Percentiles rank a stretch among this genome's conserved stretches.
Evolutionary conservation across 2,888 invertebrate species (phyloP).

Genomic region (Odiellus spinosus): DNA sequence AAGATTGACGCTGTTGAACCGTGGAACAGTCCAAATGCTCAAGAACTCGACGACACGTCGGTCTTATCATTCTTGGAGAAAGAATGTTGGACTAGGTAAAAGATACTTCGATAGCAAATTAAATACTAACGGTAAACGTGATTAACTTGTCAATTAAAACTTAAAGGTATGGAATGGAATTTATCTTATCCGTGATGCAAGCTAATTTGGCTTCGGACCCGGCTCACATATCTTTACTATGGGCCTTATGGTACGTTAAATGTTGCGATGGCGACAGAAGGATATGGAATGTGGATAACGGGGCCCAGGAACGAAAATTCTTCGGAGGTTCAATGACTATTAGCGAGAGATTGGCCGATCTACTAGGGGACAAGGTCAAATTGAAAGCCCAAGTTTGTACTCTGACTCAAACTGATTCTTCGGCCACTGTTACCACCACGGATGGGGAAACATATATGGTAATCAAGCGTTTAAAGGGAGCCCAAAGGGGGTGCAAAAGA

Average conservation of each 20-base stretch:
- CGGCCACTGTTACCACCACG: not conserved
- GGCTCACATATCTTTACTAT: conserved; percentile 23
- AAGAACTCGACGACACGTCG: conserved; percentile 24
- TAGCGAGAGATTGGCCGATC: conserved; percentile 26
- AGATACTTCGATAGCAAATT: too few relatives aligned
- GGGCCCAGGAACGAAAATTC: conserved; percentile 28
- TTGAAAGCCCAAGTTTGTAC: not conserved
- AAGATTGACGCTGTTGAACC: conserved; percentile 24
- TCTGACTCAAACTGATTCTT: not conserved
- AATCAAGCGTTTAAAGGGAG: not conserved
- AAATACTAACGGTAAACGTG: not conserved
- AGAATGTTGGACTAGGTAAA: conserved; percentile 22
- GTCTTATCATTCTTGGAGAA: conserved; percentile 23
- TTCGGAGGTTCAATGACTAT: conserved; percentile 32
- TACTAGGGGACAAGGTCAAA: conserved; percentile 20
- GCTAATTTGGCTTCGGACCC: not conserved
- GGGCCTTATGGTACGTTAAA: conserved; percentile 24
- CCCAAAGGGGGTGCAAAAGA: too few relatives aligned
- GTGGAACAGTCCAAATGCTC: conserved; percentile 25
- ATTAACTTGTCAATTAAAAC: not conserved
- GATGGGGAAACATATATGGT: not conserved
- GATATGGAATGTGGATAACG: conserved; percentile 19
- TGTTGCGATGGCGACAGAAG: conserved; percentile 18
- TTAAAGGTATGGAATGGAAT: conserved; percentile 14
- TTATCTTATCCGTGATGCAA: not conserved